Conservation (phyloP, 2,113 vertebrate species). For the Pygoscelis antarcticus region DNA sequence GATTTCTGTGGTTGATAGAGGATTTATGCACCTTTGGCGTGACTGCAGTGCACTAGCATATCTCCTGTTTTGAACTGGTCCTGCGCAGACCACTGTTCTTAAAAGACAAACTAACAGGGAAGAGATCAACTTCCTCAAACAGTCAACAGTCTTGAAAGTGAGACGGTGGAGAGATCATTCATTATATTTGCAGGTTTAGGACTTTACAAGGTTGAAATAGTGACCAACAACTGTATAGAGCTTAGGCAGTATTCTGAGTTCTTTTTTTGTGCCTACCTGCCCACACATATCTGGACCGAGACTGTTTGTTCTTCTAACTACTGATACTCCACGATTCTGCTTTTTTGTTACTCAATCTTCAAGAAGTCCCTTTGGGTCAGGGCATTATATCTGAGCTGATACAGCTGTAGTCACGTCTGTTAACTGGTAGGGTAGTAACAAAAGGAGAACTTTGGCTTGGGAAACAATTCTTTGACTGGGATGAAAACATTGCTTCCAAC, state of each 20-base stretch:
- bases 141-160: background rate
- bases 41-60: background rate
- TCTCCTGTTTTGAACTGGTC: background rate
- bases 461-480: constrained; percentile 27
- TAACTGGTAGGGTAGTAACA: background rate
- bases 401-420: background rate
- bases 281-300: background rate
- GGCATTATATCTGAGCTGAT: background rate
- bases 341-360: background rate
- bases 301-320: background rate
- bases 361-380: background rate
- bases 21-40: rapidly evolving
- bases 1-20: background rate
- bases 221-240: background rate
- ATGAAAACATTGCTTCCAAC: constrained; percentile 19
- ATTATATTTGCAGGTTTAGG: background rate
- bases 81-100: background rate
- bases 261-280: background rate
- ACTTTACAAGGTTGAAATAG: background rate
- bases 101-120: background rate
- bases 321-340: background rate
- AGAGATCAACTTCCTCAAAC: background rate
- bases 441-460: constrained; percentile 25
- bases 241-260: background rate
- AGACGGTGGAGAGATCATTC: background rate